These are phyloP conservation scores for Chromoteleia sp. DNA, from an alignment of 2,888 invertebrate genomes.

Conservation along the genomic window DNA sequence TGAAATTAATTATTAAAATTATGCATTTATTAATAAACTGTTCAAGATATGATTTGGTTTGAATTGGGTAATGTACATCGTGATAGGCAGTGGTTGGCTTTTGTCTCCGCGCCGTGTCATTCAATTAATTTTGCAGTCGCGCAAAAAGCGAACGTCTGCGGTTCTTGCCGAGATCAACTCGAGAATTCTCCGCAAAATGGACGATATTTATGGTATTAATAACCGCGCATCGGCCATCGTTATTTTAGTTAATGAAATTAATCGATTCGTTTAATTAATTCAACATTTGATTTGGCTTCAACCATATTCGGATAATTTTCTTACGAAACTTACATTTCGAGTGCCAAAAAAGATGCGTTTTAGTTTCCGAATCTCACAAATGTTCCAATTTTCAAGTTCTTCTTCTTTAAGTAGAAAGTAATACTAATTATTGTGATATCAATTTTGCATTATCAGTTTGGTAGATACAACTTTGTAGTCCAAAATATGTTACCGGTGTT, in stretches of 20 bases:
- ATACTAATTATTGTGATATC: no score
- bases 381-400: no score
- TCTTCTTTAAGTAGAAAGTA: no score
- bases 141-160: conserved; percentile 28
- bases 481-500: no score
- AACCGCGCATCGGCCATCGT: conserved; percentile 1
- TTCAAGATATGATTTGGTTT: conserved; percentile 12
- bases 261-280: conserved; percentile 1
- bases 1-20: no score
- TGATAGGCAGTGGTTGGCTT: conserved; percentile 44
- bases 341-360: no score
- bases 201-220: conserved; percentile 18
- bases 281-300: conserved; percentile 2
- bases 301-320: no score
- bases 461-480: no score
- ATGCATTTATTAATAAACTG: no score
- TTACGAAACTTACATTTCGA: no score
- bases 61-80: conserved; percentile 15
- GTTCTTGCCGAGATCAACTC: conserved; percentile 27
- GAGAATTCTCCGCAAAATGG: conserved; percentile 16
- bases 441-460: no score
- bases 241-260: neutral
- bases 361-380: no score
- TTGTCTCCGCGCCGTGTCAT: conserved; percentile 23
- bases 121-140: conserved; percentile 35